A percentile compares a stretch with the other conserved stretches of the same genome.
These are phyloP conservation scores for Zaprionus lachaisei DNA, from an alignment of 1,140 invertebrate genomes.

Conservation along the genomic window DNA sequence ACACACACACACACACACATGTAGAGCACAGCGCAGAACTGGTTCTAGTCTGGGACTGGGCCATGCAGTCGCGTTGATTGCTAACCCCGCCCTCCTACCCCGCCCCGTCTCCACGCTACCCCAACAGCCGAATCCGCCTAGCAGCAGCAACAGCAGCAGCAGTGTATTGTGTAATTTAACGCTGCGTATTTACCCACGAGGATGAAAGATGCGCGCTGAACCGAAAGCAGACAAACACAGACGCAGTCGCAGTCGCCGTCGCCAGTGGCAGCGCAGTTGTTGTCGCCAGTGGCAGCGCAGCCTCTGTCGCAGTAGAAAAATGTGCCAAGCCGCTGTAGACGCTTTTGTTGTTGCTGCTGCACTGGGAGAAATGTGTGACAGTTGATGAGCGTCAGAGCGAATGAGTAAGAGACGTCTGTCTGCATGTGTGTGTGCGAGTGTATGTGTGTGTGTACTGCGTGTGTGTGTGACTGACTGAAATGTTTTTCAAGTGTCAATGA, in stretches of 20 bases:
- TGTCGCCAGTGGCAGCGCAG: constrained; percentile 32
- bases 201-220: constrained; percentile 81
- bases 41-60: constrained; percentile 47
- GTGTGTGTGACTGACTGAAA: constrained; percentile 66
- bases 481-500: constrained; percentile 83
- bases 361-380: constrained; percentile 80
- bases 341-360: constrained; percentile 51
- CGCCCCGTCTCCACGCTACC: not conserved
- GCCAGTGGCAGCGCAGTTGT: constrained; percentile 9
- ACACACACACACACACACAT: not conserved
- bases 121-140: constrained; percentile 33
- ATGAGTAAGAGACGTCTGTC: constrained; percentile 67
- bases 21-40: constrained; percentile 23
- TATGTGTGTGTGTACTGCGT: not conserved
- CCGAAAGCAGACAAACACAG: constrained; percentile 74
- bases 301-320: constrained; percentile 55
- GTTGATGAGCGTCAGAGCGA: constrained; percentile 78
- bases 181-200: constrained; percentile 82
- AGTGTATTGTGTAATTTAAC: constrained; percentile 75
- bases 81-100: not conserved
- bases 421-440: not conserved
- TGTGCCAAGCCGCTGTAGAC: constrained; percentile 66
- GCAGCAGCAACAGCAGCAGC: not conserved
- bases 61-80: constrained; percentile 28
- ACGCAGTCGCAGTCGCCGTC: constrained; percentile 31